phyloP scores from a whole-genome alignment of 2,797 vertebrate genomes.

The Myoxocephalus aenaeus region DNA sequence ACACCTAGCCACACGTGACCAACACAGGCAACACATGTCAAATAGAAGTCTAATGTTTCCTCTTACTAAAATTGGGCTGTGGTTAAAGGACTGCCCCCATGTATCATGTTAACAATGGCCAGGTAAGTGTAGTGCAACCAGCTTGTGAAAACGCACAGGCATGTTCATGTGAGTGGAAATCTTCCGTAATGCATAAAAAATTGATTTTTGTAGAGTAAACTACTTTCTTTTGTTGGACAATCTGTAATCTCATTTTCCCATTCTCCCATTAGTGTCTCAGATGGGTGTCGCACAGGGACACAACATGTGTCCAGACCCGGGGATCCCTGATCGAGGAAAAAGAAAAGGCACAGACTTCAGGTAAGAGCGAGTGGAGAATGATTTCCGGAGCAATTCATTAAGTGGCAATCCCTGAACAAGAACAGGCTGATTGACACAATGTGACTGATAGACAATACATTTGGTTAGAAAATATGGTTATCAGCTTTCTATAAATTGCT shows the following conservation, averaged over 20 bases:
- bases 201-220: not conserved
- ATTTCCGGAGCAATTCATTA: not conserved
- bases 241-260: not conserved
- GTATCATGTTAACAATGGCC: constrained; percentile 4
- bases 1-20: not conserved
- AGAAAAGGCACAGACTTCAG: constrained; percentile 98
- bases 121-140: not conserved
- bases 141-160: not conserved
- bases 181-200: constrained; percentile 1
- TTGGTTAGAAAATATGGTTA: not conserved
- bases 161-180: not conserved
- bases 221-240: constrained; percentile 4
- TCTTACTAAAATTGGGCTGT: not conserved
- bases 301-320: constrained; percentile 99
- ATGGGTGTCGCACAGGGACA: constrained; percentile 98
- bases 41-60: not conserved
- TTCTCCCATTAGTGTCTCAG: constrained; percentile 91
- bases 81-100: not conserved
- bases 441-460: not conserved
- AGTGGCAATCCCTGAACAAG: not conserved
- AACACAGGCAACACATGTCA: not conserved
- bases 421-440: not conserved
- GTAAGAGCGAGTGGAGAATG: constrained; percentile 76
- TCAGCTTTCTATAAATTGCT: not conserved
- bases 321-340: constrained; percentile 97